These are phyloP conservation scores for Melanostoma mellinum DNA, from an alignment of 2,888 invertebrate species.

Conservation along the genomic window DNA sequence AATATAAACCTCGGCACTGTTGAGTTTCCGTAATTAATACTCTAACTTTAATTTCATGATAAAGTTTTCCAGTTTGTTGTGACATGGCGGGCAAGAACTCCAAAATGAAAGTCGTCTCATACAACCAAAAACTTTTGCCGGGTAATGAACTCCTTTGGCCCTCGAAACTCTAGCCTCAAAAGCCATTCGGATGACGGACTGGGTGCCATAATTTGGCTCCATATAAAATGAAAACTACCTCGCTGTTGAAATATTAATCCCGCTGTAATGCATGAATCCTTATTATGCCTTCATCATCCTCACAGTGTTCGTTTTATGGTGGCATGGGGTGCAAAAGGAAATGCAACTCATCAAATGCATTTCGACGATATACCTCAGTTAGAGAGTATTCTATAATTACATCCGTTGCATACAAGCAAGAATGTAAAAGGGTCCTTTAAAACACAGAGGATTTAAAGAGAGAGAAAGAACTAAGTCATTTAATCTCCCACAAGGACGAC, in stretches of 20 bases:
- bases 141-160: no score
- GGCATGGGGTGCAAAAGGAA: conserved; percentile 16
- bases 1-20: conserved; percentile 9
- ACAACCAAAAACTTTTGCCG: no score
- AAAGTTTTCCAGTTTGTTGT: conserved; percentile 28
- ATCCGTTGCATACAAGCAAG: not conserved
- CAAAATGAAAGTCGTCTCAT: no score
- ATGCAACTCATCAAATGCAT: conserved; percentile 38
- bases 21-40: conserved; percentile 27
- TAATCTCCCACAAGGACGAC: not conserved
- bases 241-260: conserved; percentile 37
- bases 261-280: conserved; percentile 47
- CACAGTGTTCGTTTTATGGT: no score
- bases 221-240: conserved; percentile 22
- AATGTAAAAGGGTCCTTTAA: no score
- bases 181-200: no score
- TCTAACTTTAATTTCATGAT: conserved; percentile 26
- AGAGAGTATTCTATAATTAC: conserved; percentile 30
- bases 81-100: not conserved
- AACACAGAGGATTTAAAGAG: not conserved
- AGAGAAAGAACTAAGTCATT: no score
- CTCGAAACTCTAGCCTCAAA: no score
- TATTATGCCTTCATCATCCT: conserved; percentile 20
- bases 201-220: conserved; percentile 11
- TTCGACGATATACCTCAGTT: conserved; percentile 48